Conservation (phyloP, 2,113 vertebrate genomes). For the Vireo altiloquus region DNA sequence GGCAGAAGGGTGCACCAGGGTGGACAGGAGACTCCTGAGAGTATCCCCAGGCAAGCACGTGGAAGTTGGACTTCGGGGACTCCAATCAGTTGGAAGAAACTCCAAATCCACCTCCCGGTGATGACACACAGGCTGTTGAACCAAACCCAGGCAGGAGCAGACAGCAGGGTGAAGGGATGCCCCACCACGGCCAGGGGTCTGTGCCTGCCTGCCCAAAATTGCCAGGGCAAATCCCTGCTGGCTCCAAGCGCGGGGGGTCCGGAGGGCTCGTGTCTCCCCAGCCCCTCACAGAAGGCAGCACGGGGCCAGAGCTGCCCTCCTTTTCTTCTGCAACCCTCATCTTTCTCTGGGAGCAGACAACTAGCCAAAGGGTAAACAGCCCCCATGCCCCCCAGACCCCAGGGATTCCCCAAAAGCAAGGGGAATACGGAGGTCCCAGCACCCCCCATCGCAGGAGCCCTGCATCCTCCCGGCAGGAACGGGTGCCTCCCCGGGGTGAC, state of each 20-base stretch:
- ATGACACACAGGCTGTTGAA: background rate
- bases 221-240: background rate
- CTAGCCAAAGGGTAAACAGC: background rate
- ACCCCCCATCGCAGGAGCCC: fast-evolving
- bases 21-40: background rate
- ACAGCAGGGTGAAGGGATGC: background rate
- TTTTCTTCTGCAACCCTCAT: background rate
- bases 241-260: background rate
- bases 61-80: background rate
- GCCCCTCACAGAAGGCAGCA: background rate
- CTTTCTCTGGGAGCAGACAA: background rate
- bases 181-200: background rate
- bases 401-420: background rate
- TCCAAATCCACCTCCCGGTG: background rate
- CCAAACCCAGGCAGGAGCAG: background rate
- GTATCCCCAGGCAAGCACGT: fast-evolving
- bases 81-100: background rate
- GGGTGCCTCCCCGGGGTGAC: background rate
- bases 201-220: background rate
- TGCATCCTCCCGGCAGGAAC: background rate
- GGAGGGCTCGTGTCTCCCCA: background rate
- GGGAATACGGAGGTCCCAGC: background rate
- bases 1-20: no score
- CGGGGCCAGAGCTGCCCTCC: background rate
- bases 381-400: background rate